Evolutionary conservation across 1,140 invertebrate genomes (phyloP), one percentile per base, ranked within the genome.

Genomic region (Lordiphosa stackelbergi): DNA sequence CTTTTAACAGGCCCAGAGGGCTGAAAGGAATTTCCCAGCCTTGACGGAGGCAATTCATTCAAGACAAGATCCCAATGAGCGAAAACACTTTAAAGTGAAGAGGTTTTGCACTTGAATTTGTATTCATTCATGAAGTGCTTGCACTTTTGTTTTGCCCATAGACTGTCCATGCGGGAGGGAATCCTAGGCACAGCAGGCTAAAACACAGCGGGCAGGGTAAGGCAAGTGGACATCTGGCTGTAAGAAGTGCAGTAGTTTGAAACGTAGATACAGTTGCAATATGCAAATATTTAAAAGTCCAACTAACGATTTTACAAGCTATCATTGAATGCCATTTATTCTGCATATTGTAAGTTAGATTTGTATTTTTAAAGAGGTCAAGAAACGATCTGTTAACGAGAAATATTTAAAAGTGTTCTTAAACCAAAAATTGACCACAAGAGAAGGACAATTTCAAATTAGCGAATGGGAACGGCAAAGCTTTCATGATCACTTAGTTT

Each of bases 51-150:
- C 36, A 42, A 72, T 74, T 83, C 78, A 84, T 84, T 73, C 70
- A 73, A 66, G 53, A 62, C 59, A 36, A 46, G 49, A 40, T 35
- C 22, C 62, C 24, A 73, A 71, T 59, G 58, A 59, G 56, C 48
- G 51, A 53, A 72, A 69, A 73, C 78, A 85, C 78, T 85, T 84
- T 56, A 85, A 72, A 78, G 55, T 85, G 68, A 84, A 85, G 79
- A 84, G 78, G 66, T 69, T 74, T 68, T 63, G 57, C 75, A 74
- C 62, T 74, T 61, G 58, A 64, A 62, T 69, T 53, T 61, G 52
- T 40, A 72, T 85, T 85, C 79, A 85, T 85, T 85, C 78, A 85
- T 85, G 53, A 84, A 85, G 61, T 69, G 73, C 61, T 56, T 55
- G 48, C 34, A 54, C 60, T 62, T 70, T 61, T 66, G 49, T 72